Evolutionary conservation across 2,797 vertebrate genomes (phyloP), one percentile per base, ranked within the genome.

Genomic region (Falco novaeseelandiae): DNA sequence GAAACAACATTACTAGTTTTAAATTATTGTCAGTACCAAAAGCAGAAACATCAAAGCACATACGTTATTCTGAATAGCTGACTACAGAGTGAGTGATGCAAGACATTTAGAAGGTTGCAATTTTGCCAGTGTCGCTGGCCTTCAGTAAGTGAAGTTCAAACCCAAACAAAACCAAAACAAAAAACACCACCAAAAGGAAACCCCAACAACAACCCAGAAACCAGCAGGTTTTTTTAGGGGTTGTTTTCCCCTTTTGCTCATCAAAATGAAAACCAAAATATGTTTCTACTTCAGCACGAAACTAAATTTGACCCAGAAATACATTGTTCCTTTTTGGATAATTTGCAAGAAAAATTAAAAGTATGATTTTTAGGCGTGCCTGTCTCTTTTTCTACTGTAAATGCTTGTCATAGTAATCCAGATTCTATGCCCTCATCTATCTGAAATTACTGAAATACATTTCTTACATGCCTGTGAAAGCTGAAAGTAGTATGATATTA

Each of bases 51-150:
- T 48, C 34, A 80, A 78, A 82, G 19, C 10, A 52, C 25, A 58
- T 70, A 48, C 6, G 80, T 93, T 77, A 93, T 73, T 94, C 20
- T 85, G 78, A 93, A 90, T 57, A 94, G 59, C 49, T 77, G 46
- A 83, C 79, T 46, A 70, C 20, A 34, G 11, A 70, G 7, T 76
- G 57, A 89, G 55, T 42, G 36, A 91, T 72, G 44, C 20, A 93
- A 85, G 46, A 57, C 30, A 54, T 86, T 90, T 80, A 71, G 73
- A 93, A 72, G 20, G 23, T 8, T 63, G 23, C 13, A 84, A 36
- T 92, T 97, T 96, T 89, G 16, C n/a, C n/a, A 82, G 42, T 59
- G 70, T 72, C 83, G 40, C 16, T 62, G 38, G 46, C 80, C 77
- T 91, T 88, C 71, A 76, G 16, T 46, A 86, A 86, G 38, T 73